A percentile compares a stretch with the other conserved stretches of the same genome.
These are phyloP conservation scores for Antitype chi DNA, from an alignment of 2,888 invertebrate species.

Conservation along the genomic window DNA sequence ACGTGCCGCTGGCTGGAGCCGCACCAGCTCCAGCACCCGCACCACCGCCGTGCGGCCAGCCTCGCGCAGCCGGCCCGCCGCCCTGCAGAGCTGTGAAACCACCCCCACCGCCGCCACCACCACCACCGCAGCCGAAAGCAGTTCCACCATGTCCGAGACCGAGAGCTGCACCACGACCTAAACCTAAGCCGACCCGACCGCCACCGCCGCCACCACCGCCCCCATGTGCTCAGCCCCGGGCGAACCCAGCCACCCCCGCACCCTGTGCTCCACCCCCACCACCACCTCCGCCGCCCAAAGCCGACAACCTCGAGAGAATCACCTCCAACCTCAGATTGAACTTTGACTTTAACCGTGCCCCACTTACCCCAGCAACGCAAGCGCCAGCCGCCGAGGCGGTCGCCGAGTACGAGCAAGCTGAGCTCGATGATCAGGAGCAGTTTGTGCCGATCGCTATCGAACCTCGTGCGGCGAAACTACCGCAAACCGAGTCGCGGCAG, in stretches of 20 bases:
- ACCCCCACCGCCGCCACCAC: slow-evolving; percentile 71
- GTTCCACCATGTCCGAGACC: slow-evolving; percentile 82
- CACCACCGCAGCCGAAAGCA: slow-evolving; percentile 75
- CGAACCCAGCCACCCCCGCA: slow-evolving; percentile 82
- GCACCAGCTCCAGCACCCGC: slow-evolving; percentile 70
- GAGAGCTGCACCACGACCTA: slow-evolving; percentile 78
- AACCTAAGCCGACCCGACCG: slow-evolving; percentile 73
- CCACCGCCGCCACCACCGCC: slow-evolving; percentile 79
- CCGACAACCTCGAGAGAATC: slow-evolving; percentile 81
- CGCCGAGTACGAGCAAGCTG: slow-evolving; percentile 60
- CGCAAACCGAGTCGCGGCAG: slow-evolving; percentile 76
- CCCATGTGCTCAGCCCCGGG: slow-evolving; percentile 81
- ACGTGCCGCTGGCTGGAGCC: slow-evolving; percentile 74
- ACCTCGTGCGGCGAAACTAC: slow-evolving; percentile 84
- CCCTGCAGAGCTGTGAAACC: slow-evolving; percentile 58
- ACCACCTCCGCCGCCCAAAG: slow-evolving; percentile 74
- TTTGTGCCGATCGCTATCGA: slow-evolving; percentile 78
- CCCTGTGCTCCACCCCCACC: slow-evolving; percentile 79
- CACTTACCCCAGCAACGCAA: slow-evolving; percentile 64
- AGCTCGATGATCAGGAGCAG: slow-evolving; percentile 65
- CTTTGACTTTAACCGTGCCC: slow-evolving; percentile 84
- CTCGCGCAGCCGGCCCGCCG: slow-evolving; percentile 70
- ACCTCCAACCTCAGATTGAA: slow-evolving; percentile 84
- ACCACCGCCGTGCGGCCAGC: slow-evolving; percentile 71
- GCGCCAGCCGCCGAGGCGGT: slow-evolving; percentile 56